Evolutionary conservation across 2,888 invertebrate species (phyloP), one percentile per base, ranked within the genome.

Genomic region (Myathropa florea): DNA sequence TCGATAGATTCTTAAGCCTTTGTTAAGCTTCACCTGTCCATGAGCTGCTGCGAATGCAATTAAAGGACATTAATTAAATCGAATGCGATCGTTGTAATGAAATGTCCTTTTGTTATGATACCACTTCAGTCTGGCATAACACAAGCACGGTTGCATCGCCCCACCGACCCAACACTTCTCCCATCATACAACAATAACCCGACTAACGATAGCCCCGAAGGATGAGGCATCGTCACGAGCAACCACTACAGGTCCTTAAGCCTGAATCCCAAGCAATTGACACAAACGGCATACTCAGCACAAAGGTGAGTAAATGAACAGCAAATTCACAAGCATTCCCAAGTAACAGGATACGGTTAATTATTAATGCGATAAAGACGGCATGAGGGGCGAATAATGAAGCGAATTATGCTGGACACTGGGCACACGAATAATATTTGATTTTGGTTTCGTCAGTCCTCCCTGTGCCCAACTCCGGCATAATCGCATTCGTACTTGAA

Each of bases 301-400:
- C 73, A 80, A 80, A 84, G 80, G 83, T 75, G 80, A 80, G 79
- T 18, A 83, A 80, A 84, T 80, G 80, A 83, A 80, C 70, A 75
- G 63, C 75, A 80, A 84, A 55, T 70, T 70, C 79, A 64, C 64
- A 75, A 75, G 24, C 70, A 70, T 75, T 71, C 55, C 18, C 28
- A 21, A 65, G 80, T 60, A 70, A 80, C 80, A 80, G 68, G 80
- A 84, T 80, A 84, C 65, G 65, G 70, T 84, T 84, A 84, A 80
- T 84, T 84, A 84, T 84, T 80, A 65, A 84, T 60, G 73, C 65
- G 33, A 14, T 18, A 59, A 1, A n/a, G 57, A 65, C 14, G 59
- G 60, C 4, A 14, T 7, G 57, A 30, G 68, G 23, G 36, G 18
- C 63, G 46, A 30, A 39, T 71, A 78, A 83, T 75, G 83, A 75